Conservation (phyloP, 1,140 invertebrate genomes). For the Sinella curviseta region DNA sequence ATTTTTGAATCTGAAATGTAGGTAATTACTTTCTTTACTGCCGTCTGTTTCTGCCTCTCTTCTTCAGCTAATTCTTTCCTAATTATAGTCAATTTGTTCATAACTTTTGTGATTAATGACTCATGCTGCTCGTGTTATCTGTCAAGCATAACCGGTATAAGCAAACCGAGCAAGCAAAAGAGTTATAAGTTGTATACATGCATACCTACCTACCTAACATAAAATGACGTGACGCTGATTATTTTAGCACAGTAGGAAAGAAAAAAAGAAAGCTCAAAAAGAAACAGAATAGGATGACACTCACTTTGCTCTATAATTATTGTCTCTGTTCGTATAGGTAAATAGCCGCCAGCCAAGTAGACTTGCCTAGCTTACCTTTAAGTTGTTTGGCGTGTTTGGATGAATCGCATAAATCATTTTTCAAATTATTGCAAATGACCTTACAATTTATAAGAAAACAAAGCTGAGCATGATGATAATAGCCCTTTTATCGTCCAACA, state of each 20-base stretch:
- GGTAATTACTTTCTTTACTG: too few relatives aligned
- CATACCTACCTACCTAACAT: too few relatives aligned
- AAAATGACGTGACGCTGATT: background rate
- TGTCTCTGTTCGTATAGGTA: background rate
- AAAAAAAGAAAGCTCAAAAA: background rate
- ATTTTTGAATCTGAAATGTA: too few relatives aligned
- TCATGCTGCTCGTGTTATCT: background rate
- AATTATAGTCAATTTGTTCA: background rate
- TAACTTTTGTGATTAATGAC: background rate
- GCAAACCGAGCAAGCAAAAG: too few relatives aligned
- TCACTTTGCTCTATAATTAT: background rate
- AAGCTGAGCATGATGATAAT: background rate
- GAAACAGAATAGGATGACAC: too few relatives aligned
- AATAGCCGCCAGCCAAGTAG: background rate
- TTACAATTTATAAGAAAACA: background rate
- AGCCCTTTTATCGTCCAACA: background rate
- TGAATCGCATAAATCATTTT: background rate
- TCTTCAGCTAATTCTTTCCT: background rate
- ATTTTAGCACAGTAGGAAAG: background rate
- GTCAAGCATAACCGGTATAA: too few relatives aligned
- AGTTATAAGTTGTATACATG: background rate
- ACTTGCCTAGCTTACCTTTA: too few relatives aligned
- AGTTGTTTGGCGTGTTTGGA: too few relatives aligned
- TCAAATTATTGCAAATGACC: background rate
- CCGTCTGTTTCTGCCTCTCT: background rate